Base-by-base conservation (phyloP, 2,113 vertebrate genomes). In the Trochalopteron elliotii region DNA sequence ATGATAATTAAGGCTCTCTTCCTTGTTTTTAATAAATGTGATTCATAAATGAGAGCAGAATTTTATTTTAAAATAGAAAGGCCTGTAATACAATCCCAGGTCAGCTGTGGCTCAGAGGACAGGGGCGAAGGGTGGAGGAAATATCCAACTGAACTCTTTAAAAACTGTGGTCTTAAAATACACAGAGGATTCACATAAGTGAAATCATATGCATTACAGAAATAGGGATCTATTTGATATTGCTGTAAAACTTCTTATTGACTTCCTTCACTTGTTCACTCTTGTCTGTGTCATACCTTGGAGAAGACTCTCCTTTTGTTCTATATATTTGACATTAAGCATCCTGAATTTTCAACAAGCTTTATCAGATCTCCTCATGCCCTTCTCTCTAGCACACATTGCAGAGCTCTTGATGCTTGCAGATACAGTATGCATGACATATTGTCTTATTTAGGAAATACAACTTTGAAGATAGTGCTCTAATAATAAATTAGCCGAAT, bases 1-100 rank as follows among this genome's bases (percentile, higher is more conserved):
- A 63, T 60, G 74, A 79, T 95, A 93, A 89, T 93, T 96, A 91
- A 94, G 61, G 22, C 77, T 87, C 69, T 89, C 30, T 85, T 84
- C 60, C 71, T 91, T 96, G 44, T 82, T 84, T 81, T 90, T 70
- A 15, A 35, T 55, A 53, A 53, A 39, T 30, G 15, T 5, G 28
- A 52, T 65, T 65, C 35, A 42, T 68, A 68, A 82, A 44, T 31
- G 37, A 61, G 28, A 75, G n/a, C 30, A 78, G 39, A 68, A 40
- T 57, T 79, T 90, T 89, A 10, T 65, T 93, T 72, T 16, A 40
- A 79, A 80, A 49, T 27, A 47, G 15, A 72, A 80, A 56, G 18
- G 17, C 7, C 25, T 69, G 9, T 68, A 68, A 35, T 56, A 27
- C 13, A 44, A 27, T 93, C n/a, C n/a, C 53, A 65, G 31, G 23